These are phyloP conservation scores for Pristionchus mayeri DNA, from an alignment of 2,888 invertebrate genomes.

Conservation along the genomic window DNA sequence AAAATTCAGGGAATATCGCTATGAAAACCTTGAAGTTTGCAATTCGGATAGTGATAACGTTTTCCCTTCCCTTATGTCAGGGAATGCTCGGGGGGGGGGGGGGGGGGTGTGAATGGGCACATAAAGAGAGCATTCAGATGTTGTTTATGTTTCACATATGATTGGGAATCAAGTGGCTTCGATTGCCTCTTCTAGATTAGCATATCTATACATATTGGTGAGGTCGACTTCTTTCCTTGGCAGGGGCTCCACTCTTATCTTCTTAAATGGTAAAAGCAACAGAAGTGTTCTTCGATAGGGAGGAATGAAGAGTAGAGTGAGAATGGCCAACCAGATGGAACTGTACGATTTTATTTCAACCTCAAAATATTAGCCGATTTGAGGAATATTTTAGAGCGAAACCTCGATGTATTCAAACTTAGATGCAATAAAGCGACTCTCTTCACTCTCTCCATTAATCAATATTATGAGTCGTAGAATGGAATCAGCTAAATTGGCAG, in stretches of 20 bases:
- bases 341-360: not conserved
- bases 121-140: too few species aligned
- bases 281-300: conserved; percentile 24
- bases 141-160: too few species aligned
- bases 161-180: not conserved
- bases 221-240: conserved; percentile 41
- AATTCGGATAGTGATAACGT: too few species aligned
- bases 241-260: conserved; percentile 26
- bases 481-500: conserved; percentile 4
- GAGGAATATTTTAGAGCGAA: too few species aligned
- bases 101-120: too few species aligned
- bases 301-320: not conserved
- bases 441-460: not conserved
- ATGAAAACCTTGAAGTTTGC: too few species aligned
- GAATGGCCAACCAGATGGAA: conserved; percentile 3
- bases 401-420: not conserved
- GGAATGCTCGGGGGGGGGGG: too few species aligned
- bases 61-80: too few species aligned
- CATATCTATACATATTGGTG: conserved; percentile 43
- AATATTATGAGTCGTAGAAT: conserved; percentile 8
- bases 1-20: too few species aligned
- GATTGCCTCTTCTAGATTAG: conserved; percentile 43
- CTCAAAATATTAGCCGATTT: not conserved
- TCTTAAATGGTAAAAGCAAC: not conserved
- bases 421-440: not conserved